Base-by-base conservation (phyloP, 2,113 vertebrate species). In the Girardinichthys multiradiatus region DNA sequence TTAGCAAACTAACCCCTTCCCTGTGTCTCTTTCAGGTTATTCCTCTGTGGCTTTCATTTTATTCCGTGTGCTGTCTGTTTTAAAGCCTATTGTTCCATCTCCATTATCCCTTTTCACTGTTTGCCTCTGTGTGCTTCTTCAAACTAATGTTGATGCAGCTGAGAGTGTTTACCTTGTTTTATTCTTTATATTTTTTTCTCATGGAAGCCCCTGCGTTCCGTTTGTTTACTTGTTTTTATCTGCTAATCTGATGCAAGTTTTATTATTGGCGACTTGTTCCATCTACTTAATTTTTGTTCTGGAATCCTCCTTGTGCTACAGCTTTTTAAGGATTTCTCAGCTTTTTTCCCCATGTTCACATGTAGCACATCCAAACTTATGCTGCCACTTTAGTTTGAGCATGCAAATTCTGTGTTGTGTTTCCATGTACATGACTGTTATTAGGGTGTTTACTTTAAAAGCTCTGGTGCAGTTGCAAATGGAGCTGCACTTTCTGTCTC, bases 1-100 rank as follows among this genome's bases (percentile, higher is more conserved):
- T 91, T 91, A 92, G 74, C 86, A 90, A 91, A 89, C 83, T 84
- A 84, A 89, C 74, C 89, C 76, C 69, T 79, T 83, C 57, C n/a
- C 81, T 76, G 70, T 67, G 78, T 87, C 79, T 87, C 80, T 81
- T 76, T 74, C 78, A 5, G 84, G 86, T 88, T 85, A 81, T 88
- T 86, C 67, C 73, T 68, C 78, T 30, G 80, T 82, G 81, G 71
- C 77, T 84, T 80, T 88, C 79, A 79, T 75, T 72, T 67, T 59
- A 60, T 76, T 76, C 74, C 69, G 66, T 70, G 66, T 80, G 74
- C 80, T 59, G 69, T 82, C 83, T 71, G 80, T 70, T 79, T 80
- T 70, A 72, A 77, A 72, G 72, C 57, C 81, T 67, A 19, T 86
- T 76, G 79, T 79, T 82, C 62, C 71, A 35, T 74, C 75, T 57